Evolutionary conservation across 2,888 invertebrate species (phyloP).

Genomic region (Meta bourneti): DNA sequence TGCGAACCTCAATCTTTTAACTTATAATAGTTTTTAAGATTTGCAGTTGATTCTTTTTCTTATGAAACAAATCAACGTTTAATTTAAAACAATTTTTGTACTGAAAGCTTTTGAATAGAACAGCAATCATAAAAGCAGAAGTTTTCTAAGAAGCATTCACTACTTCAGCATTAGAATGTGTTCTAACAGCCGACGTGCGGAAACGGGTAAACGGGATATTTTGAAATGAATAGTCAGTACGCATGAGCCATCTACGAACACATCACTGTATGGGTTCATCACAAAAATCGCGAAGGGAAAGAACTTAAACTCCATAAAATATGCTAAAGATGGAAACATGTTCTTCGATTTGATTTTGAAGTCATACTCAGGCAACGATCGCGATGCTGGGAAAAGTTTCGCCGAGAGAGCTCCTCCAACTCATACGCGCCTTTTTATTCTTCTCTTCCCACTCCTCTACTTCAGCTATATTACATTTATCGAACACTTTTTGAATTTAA

Average conservation of each 20-base stretch:
- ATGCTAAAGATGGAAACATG: slow-evolving; percentile 29
- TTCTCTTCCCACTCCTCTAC: background rate
- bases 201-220: too few relatives aligned
- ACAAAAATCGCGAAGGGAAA: background rate
- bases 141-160: too few relatives aligned
- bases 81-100: too few relatives aligned
- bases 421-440: background rate
- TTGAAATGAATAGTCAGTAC: too few relatives aligned
- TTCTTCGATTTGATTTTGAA: slow-evolving; percentile 39
- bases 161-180: too few relatives aligned
- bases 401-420: background rate
- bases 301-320: slow-evolving; percentile 10
- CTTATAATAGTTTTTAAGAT: too few relatives aligned
- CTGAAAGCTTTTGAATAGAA: too few relatives aligned
- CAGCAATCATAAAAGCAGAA: too few relatives aligned
- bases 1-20: too few relatives aligned
- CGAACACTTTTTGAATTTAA: slow-evolving; percentile 58
- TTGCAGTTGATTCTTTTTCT: too few relatives aligned
- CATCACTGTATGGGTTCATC: background rate
- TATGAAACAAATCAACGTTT: too few relatives aligned
- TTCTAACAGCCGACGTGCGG: too few relatives aligned
- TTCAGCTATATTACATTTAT: slow-evolving; percentile 47
- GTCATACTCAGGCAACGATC: background rate
- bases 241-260: background rate
- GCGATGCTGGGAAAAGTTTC: background rate